phyloP scores from a whole-genome alignment of 2,113 vertebrate species.

The Rhabdomys dilectus region DNA sequence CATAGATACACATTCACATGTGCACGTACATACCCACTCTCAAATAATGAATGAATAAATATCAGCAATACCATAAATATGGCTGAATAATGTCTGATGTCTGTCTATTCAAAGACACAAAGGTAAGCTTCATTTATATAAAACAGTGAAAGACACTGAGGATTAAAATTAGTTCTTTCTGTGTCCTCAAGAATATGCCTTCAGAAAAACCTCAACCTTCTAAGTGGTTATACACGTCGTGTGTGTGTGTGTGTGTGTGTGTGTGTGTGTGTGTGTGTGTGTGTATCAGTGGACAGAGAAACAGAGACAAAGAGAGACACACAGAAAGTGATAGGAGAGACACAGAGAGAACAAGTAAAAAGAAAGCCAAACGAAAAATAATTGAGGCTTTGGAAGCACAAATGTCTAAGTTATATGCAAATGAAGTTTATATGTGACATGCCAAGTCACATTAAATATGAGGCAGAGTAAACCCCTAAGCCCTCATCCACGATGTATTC shows the following conservation, averaged over 20 bases:
- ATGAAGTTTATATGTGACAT: background rate
- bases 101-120: background rate
- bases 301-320: background rate
- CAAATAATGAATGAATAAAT: background rate
- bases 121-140: background rate
- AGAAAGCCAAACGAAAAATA: background rate
- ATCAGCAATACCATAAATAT: background rate
- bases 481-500: background rate
- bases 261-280: no score
- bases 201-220: background rate
- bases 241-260: no score
- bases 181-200: background rate
- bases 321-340: background rate
- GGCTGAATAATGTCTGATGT: background rate
- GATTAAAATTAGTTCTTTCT: constrained; percentile 26
- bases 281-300: background rate
- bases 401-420: background rate
- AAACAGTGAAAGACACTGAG: background rate
- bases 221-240: background rate
- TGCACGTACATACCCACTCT: no score
- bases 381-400: background rate
- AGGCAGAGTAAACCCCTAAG: background rate
- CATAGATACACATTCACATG: background rate
- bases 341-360: background rate
- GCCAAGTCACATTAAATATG: background rate